Evolutionary conservation across 92 coral and sea anemone species (phyloP), one percentile per base, ranked within the genome.

Genomic region (Metridium senile): DNA sequence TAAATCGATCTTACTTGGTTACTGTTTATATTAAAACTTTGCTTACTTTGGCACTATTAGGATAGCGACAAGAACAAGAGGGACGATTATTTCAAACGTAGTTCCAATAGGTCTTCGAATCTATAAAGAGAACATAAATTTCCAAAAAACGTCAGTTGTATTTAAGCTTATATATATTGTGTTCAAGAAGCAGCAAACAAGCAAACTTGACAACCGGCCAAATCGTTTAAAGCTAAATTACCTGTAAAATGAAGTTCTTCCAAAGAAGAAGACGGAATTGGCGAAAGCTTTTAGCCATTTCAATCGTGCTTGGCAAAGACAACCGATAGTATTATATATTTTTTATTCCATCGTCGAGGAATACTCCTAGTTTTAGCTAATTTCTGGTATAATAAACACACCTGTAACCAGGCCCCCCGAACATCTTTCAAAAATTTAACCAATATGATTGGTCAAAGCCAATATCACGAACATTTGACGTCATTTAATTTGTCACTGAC

Each of bases 191-290:
- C 19, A 0, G 9, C 20, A 18, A 27, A 29, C 20, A 66, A 8
- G 67, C 31, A 23, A 45, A 69, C 11, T 3, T 39, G 52, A 79
- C 61, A 21, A 25, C 9, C 21, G 0, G 35, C 43, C 26, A 23
- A 28, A 30, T 22, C 28, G 65, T 1, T 18, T 22, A 26, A 18
- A 6, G 9, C 27, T 11, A 25, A 59, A 26, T 63, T 73, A 95
- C 99, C 97, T 96, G 99, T 32, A 96, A 71, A 9, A 96, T 77
- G 67, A 96, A 96, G 85, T 96, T 96, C 78, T 96, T 96, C 99
- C 99, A 96, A 13, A 96, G 75, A 49, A 96, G 84, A 65, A 96
- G 80, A 46, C 99, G 97, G 83, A 96, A 96, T 65, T 96, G 99
- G 53, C 97, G 95, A 77, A 96, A 88, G 26, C 96, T 87, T 75